phyloP scores from a whole-genome alignment of 2,888 invertebrate genomes.

The Cancer borealis region DNA sequence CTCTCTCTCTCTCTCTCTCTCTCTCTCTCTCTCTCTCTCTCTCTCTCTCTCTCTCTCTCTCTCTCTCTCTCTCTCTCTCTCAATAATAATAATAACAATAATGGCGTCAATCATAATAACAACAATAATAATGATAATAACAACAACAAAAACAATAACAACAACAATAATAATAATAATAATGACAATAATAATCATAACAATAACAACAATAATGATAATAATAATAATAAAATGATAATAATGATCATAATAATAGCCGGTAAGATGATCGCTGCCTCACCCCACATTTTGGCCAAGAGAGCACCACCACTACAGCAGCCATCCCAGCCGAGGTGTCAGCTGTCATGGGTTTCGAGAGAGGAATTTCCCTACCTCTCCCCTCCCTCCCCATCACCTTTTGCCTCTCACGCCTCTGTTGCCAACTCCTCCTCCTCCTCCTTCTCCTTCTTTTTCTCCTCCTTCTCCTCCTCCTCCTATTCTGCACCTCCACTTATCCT shows the following conservation, averaged over 20 bases:
- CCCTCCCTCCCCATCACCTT: not conserved
- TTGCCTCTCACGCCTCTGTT: conserved; percentile 29
- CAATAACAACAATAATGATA: not conserved
- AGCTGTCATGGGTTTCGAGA: conserved; percentile 2
- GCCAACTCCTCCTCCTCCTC: not conserved
- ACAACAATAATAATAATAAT: not conserved
- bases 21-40: conserved; percentile 43
- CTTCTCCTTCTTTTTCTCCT: no score
- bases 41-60: conserved; percentile 42
- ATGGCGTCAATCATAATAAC: not conserved
- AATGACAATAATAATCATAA: not conserved
- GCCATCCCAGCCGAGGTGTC: not conserved
- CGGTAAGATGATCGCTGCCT: not conserved
- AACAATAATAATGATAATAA: not conserved
- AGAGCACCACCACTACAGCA: not conserved
- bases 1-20: conserved; percentile 21
- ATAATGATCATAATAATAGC: not conserved
- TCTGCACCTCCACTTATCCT: conserved; percentile 31
- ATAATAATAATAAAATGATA: not conserved
- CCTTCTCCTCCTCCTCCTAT: not conserved
- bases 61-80: conserved; percentile 35
- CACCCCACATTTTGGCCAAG: not conserved
- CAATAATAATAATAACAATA: not conserved
- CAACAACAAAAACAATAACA: not conserved
- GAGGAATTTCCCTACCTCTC: not conserved